Evolutionary conservation across 2,113 vertebrate species (phyloP), one percentile per base, ranked within the genome.

Genomic region (Sinocyclocheilus anshuiensis): DNA sequence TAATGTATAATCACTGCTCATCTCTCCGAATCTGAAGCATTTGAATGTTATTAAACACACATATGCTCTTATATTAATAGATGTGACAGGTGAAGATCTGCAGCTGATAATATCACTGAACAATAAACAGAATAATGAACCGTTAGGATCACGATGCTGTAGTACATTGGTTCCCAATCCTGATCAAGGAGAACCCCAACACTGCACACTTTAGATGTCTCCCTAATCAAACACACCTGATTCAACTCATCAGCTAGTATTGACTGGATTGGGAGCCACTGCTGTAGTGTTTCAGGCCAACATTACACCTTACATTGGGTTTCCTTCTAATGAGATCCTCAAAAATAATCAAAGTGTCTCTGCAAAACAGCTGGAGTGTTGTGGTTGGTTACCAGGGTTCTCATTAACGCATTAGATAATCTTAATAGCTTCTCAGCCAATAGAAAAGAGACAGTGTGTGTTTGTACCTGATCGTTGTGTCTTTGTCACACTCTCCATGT

Each of bases 401-500:
- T 61, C n/a, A n/a, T 61, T n/a, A n/a, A 3, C 22, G 1, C 20
- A 9, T n/a, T 22, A 59, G 18, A 55, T 55, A 6, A 55, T 55
- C 53, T 20, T 18, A 55, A 2, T 63, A 65, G 61, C 61, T 33
- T 67, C 26, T 67, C 29, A 36, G 15, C 3, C 29, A 71, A 36
- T 36, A 20, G 67, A 71, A 71, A 36, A 36, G 55, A 20, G 0
- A 48, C 45, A 11, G 20, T 45, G 61, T 50, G 5, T 71, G 15
- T 69, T 42, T 86, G 84, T 92, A 95, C 94, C 94, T 92, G 93
- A 90, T 22, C 90, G 87, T 5, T 92, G 90, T 22, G 88, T 77
- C 87, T 94, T 94, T 77, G 81, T 69, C 50, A 92, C 89, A 0
- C 90, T 91, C 20, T 93, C 93, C 94, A 94, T 94, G 75, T 89